Percentiles rank a stretch among this genome's conserved stretches.
These are phyloP conservation scores for Nyctalus aviator DNA, from an alignment of 2,797 vertebrate genomes.

Conservation along the genomic window DNA sequence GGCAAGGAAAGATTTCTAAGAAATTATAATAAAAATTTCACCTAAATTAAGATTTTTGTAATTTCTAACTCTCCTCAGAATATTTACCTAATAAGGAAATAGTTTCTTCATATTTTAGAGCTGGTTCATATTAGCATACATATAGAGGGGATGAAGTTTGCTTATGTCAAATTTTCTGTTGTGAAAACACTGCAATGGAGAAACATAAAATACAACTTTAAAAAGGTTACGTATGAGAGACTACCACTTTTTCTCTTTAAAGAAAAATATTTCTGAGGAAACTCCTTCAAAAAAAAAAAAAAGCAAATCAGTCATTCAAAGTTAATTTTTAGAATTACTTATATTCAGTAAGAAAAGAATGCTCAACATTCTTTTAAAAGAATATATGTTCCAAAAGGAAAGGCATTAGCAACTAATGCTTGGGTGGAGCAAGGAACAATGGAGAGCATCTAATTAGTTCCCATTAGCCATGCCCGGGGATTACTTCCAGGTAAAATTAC, in stretches of 20 bases:
- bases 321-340: conserved; percentile 55
- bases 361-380: neutral
- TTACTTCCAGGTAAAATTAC: conserved; percentile 68
- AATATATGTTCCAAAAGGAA: neutral
- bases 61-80: neutral
- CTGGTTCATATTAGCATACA: neutral
- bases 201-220: conserved; percentile 11
- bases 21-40: neutral
- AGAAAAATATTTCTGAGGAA: neutral
- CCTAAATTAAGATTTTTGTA: neutral
- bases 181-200: neutral
- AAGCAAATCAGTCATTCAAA: neutral
- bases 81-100: neutral
- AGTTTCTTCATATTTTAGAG: neutral
- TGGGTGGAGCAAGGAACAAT: neutral
- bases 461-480: conserved; percentile 68
- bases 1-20: neutral
- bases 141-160: neutral
- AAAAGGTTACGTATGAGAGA: conserved; percentile 1
- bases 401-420: conserved; percentile 23
- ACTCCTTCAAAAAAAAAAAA: neutral
- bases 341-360: conserved; percentile 35
- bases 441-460: conserved; percentile 62
- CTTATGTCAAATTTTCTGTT: neutral
- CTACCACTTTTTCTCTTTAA: neutral